Evolutionary conservation across 2,888 invertebrate genomes (phyloP).

Genomic region (Conomelus anceps): DNA sequence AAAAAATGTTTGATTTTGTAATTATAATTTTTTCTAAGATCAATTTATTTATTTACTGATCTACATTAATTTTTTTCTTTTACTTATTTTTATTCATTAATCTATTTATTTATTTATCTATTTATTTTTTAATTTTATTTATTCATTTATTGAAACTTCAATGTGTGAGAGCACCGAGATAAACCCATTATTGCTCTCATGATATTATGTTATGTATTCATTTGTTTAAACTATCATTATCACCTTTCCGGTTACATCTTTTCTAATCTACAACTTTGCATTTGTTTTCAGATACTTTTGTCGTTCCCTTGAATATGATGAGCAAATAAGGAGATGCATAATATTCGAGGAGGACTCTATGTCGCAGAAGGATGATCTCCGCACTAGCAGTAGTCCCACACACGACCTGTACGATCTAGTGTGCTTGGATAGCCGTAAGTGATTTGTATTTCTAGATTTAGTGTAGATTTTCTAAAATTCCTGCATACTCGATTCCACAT

Average conservation of each 20-base stretch:
- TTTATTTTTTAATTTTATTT: no score
- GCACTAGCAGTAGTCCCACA: conserved; percentile 74
- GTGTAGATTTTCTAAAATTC: background rate
- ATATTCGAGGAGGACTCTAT: conserved; percentile 86
- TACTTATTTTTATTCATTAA: no score
- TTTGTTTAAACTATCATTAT: no score
- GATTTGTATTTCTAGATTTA: conserved; percentile 2
- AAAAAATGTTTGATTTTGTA: no score
- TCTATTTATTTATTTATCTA: no score
- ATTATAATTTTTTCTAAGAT: no score
- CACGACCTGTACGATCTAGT: conserved; percentile 85
- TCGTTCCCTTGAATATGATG: conserved; percentile 83
- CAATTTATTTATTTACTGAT: no score
- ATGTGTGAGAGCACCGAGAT: no score
- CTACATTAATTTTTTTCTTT: no score
- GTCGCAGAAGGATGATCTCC: conserved; percentile 81
- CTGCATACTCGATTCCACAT: no score
- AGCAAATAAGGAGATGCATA: conserved; percentile 78
- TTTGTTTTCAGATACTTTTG: conserved; percentile 61
- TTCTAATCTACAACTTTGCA: background rate
- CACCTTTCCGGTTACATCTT: background rate
- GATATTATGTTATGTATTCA: background rate
- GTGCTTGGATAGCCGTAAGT: conserved; percentile 84
- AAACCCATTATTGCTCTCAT: no score
- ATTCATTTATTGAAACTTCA: no score